Conservation (phyloP, 1,140 invertebrate genomes). For the Megathymus violae region DNA sequence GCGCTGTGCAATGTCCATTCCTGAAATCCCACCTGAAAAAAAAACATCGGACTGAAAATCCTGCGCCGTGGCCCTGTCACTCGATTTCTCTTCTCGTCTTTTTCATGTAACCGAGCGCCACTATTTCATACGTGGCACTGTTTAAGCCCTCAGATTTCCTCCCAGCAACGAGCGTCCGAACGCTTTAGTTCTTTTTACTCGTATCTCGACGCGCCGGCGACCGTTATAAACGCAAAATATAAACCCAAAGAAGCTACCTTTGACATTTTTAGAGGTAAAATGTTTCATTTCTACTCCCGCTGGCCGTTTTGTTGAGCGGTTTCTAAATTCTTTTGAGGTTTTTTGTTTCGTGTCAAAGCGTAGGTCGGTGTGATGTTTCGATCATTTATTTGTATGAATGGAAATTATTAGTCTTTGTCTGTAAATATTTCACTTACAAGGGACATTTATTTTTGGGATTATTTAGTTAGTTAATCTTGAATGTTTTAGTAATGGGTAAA, state of each 20-base stretch:
- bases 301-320: constrained; percentile 54
- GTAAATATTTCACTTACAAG: no score
- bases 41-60: constrained; percentile 76
- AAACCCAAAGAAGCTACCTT: constrained; percentile 80
- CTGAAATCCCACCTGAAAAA: constrained; percentile 70
- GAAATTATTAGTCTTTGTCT: no score
- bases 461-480: no score
- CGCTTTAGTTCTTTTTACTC: constrained; percentile 71
- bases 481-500: no score
- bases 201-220: constrained; percentile 71
- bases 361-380: constrained; percentile 26
- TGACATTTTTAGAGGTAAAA: constrained; percentile 81
- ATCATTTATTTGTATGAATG: constrained; percentile 12
- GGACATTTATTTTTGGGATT: no score
- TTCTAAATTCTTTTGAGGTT: constrained; percentile 45
- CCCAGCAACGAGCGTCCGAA: constrained; percentile 65
- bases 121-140: constrained; percentile 81
- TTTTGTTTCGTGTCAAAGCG: constrained; percentile 26
- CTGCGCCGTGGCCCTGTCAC: constrained; percentile 76
- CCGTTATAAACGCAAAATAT: constrained; percentile 83
- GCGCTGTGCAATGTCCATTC: constrained; percentile 63
- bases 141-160: constrained; percentile 82
- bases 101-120: constrained; percentile 80
- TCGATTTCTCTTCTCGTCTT: constrained; percentile 81
- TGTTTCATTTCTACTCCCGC: constrained; percentile 68